Base-by-base conservation (phyloP, 2,888 invertebrate species). In the Phortica magna region DNA sequence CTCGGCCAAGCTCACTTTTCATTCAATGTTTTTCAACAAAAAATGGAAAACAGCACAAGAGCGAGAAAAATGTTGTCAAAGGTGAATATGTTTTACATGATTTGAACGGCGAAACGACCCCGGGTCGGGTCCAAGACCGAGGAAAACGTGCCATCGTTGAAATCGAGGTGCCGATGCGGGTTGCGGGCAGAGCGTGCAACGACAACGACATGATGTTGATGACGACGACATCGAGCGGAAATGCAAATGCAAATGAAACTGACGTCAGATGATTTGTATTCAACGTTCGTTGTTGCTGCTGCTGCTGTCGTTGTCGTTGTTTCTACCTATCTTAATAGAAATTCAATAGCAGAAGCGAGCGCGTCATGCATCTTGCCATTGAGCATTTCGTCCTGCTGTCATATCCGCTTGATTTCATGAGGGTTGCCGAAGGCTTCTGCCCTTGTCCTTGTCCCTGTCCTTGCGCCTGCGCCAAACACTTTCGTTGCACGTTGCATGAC, bases 221-320 rank as follows among this genome's bases (percentile, higher is more conserved):
- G 77, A 84, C 84, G 31, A 81, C 82, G 86, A 84, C 83, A 72
- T 57, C 39, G 55, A 42, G 71, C 82, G 85, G 83, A 89, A 85
- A 90, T 89, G 90, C 90, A 89, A 85, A 90, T 89, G 90, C 90
- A 90, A 89, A 90, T 89, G 88, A 89, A 85, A 83, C 81, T 79
- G 83, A 84, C 83, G 82, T 83, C 80, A 79, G 78, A 75, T 74
- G 79, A 80, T 80, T 80, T 78, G 78, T 77, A 59, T 61, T 73
- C 68, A 73, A 76, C 68, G 59, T 19, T n/a, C 64, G 22, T 9
- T 22, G 19, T 19, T 61, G 22, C 39, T 9, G 19, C 7, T 22
- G 55, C 43, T 41, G 67, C 55, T 17, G 39, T 2, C 41, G 6
- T 19, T 9, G 31, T 31, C 5, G 31, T 31, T 31, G 31, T 31